These are phyloP conservation scores for Macquaria ambigua DNA, from an alignment of 2,113 vertebrate genomes.

Conservation along the genomic window DNA sequence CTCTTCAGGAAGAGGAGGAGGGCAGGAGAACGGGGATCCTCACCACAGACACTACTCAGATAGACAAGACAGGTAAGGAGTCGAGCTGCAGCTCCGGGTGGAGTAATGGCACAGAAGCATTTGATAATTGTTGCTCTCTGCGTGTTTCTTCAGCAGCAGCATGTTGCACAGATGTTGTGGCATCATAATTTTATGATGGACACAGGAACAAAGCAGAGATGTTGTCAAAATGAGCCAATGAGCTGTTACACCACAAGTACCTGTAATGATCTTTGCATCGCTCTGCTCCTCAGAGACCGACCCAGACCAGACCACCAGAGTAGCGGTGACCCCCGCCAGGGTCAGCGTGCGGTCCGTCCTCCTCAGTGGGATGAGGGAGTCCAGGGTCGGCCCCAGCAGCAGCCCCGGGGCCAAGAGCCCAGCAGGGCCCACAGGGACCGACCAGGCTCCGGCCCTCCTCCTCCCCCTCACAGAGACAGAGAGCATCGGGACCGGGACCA, in stretches of 20 bases:
- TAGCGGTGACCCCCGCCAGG: slow-evolving; percentile 67
- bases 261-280: neutral
- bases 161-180: neutral
- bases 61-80: slow-evolving; percentile 57
- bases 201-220: neutral
- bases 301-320: slow-evolving; percentile 63
- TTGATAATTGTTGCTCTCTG: neutral
- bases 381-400: slow-evolving; percentile 82
- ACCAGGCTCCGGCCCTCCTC: slow-evolving; percentile 64
- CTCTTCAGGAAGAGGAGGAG: slow-evolving; percentile 77
- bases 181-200: neutral
- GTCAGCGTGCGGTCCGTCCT: slow-evolving; percentile 56
- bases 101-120: neutral
- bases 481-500: slow-evolving; percentile 63
- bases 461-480: slow-evolving; percentile 76
- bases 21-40: slow-evolving; percentile 81
- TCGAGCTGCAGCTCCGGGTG: neutral
- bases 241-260: neutral
- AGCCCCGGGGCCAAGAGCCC: slow-evolving; percentile 87
- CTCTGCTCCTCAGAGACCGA: slow-evolving; percentile 66
- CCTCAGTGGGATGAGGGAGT: slow-evolving; percentile 66
- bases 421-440: slow-evolving; percentile 70
- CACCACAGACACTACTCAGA: slow-evolving; percentile 69
- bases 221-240: neutral
- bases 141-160: neutral